These are phyloP conservation scores for Polyommatus icarus DNA, from an alignment of 2,888 invertebrate genomes.

Conservation along the genomic window DNA sequence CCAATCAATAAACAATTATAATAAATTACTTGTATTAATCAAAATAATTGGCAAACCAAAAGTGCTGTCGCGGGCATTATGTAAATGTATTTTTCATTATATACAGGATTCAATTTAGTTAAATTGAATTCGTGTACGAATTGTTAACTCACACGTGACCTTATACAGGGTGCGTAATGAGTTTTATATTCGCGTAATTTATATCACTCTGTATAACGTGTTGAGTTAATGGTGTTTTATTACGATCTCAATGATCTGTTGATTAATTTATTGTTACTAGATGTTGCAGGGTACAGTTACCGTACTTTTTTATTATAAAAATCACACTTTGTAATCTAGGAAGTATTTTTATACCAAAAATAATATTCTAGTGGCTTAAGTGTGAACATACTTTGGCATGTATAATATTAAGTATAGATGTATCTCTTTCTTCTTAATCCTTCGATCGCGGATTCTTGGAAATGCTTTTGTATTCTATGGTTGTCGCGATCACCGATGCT, in stretches of 20 bases:
- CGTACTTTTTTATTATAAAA: too few species aligned
- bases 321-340: too few species aligned
- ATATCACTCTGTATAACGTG: not conserved
- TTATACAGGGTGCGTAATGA: slow-evolving; percentile 9
- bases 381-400: too few species aligned
- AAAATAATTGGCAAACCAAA: slow-evolving; percentile 18
- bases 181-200: slow-evolving; percentile 10
- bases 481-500: too few species aligned
- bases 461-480: too few species aligned
- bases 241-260: not conserved
- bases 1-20: slow-evolving; percentile 13
- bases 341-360: too few species aligned
- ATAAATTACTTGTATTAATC: slow-evolving; percentile 14
- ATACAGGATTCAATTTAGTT: slow-evolving; percentile 19
- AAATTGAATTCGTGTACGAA: slow-evolving; percentile 23
- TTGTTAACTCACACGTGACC: slow-evolving; percentile 12
- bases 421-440: too few species aligned
- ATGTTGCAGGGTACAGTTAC: too few species aligned
- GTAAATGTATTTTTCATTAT: slow-evolving; percentile 30
- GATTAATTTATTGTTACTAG: too few species aligned
- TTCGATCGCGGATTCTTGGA: too few species aligned
- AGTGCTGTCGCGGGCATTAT: slow-evolving; percentile 8
- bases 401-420: too few species aligned
- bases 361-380: too few species aligned
- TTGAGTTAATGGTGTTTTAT: not conserved